Evolutionary conservation across 2,797 vertebrate species (phyloP), one percentile per base, ranked within the genome.

Genomic region (Agapornis canus): DNA sequence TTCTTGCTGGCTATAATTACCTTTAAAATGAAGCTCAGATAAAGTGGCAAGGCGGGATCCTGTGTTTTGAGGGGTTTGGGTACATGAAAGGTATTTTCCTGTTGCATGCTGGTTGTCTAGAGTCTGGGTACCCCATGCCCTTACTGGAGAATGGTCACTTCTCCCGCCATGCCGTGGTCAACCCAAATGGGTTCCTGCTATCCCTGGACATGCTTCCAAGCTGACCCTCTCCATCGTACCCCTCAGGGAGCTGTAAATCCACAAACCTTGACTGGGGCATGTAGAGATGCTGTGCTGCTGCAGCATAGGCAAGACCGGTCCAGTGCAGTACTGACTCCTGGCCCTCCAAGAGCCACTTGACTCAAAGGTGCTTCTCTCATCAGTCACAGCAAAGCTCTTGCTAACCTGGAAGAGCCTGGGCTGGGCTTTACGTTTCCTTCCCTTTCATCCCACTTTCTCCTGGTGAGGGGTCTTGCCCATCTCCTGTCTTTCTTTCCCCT

Each of bases 271-370:
- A 15, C 27, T 31, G 64, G 29, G 18, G 13, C 29, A 40, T 3
- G 26, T 5, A 32, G 43, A 57, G 82, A 21, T 65, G 45, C 4
- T 45, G 18, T 48, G 54, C 17, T 21, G 12, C 9, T 79, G 35
- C 49, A 37, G 29, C 39, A 25, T 3, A 3, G 25, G 49, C 23
- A 29, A 7, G 13, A 6, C 15, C 22, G 23, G 10, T 31, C 16
- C 63, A 27, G 4, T 1, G 2, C 1, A 0, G 10, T 3, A 13
- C 63, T 25, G 52, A 7, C 11, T 78, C 6, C 26, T 57, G 72
- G 11, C 25, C 29, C 10, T 52, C 32, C 49, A 22, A 20, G 48
- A 73, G 14, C 40, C 21, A 10, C 60, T 47, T 51, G 18, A 16
- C 65, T 65, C 47, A 40, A 1, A 66, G 52, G 27, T 9, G 1